phyloP scores from a whole-genome alignment of 2,797 vertebrate genomes.

The Remorina albescens region DNA sequence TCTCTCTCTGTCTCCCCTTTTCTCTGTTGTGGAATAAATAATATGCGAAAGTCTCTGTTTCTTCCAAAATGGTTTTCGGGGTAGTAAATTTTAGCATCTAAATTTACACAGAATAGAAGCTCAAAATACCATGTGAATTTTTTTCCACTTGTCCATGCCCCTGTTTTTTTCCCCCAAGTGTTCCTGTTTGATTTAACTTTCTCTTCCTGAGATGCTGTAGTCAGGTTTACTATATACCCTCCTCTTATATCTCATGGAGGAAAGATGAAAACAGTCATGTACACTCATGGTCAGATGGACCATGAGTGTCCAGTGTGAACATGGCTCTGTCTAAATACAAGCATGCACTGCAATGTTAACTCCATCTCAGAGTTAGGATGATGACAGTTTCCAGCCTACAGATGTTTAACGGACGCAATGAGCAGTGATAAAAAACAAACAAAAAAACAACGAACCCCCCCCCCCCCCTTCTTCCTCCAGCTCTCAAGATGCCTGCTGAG shows the following conservation, averaged over 20 bases:
- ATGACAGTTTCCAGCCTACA: constrained; percentile 34
- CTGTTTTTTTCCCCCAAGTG: constrained; percentile 25
- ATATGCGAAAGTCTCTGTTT: too few relatives aligned
- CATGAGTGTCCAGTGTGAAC: background rate
- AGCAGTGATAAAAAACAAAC: background rate
- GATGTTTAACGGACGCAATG: constrained; percentile 43
- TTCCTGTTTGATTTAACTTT: constrained; percentile 43
- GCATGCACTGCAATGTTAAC: too few relatives aligned
- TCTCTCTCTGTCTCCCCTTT: constrained; percentile 20
- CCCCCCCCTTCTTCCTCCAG: background rate
- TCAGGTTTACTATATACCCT: background rate
- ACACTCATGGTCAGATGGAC: too few relatives aligned
- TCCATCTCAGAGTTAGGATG: constrained; percentile 35
- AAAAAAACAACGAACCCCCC: background rate
- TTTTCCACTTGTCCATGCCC: constrained; percentile 29
- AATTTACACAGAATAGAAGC: too few relatives aligned
- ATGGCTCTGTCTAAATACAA: background rate
- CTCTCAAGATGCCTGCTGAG: constrained; percentile 15
- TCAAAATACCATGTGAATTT: too few relatives aligned
- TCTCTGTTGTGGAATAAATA: too few relatives aligned
- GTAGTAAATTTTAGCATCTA: too few relatives aligned
- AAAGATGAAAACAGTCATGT: background rate
- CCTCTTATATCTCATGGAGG: background rate
- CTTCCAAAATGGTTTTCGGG: constrained; percentile 29
- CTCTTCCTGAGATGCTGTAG: constrained; percentile 17